Base-by-base conservation (phyloP, 2,888 invertebrate genomes). In the Strigamia transsilvanica region DNA sequence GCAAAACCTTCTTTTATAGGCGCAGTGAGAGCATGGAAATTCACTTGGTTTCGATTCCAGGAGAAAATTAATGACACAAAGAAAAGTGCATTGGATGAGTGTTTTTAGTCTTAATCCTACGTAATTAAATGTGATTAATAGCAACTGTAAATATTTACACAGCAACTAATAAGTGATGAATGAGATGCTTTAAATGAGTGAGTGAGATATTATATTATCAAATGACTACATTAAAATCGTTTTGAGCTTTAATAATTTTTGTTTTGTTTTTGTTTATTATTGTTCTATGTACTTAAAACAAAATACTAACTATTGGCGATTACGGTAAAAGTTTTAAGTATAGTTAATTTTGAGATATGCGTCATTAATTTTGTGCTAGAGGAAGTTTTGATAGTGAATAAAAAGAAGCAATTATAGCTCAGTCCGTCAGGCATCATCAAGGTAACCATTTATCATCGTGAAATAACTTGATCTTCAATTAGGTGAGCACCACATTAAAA, bases 381-480 rank as follows among this genome's bases (percentile, higher is more conserved):
- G 18, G 51, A 15, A 18, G 51, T 38, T 51, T 61, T 61, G 61
- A 61, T 61, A 23, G 61, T 5, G 21, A 61, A 61, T 23, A 61
- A 61, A 61, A 61, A 61, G 61, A 61, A 18, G 21, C 23, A 61
- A 61, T 61, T 61, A 21, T 23, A 23, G 61, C 21, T 61, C 61
- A 61, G 18, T 18, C 61, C 61, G 61, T 23, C 61, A 61, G 61
- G 61, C 61, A 61, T 61, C 61, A 61, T 61, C 61, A 61, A 18
- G 21, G 61, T 61, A n/a, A 61, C 23, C 61, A 61, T 61, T 61
- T 23, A 61, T 61, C 61, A 61, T 13, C 46, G 4, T 13, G 46
- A 46, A 46, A 46, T 13, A 46, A 46, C 46, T 46, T 46, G 46
- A 46, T 46, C 46, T 46, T 46, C 46, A 46, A 46, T 46, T 46